Percentiles rank a stretch among this genome's conserved stretches.
These are phyloP conservation scores for Heteropelma amictum DNA, from an alignment of 2,888 invertebrate genomes.

Conservation along the genomic window DNA sequence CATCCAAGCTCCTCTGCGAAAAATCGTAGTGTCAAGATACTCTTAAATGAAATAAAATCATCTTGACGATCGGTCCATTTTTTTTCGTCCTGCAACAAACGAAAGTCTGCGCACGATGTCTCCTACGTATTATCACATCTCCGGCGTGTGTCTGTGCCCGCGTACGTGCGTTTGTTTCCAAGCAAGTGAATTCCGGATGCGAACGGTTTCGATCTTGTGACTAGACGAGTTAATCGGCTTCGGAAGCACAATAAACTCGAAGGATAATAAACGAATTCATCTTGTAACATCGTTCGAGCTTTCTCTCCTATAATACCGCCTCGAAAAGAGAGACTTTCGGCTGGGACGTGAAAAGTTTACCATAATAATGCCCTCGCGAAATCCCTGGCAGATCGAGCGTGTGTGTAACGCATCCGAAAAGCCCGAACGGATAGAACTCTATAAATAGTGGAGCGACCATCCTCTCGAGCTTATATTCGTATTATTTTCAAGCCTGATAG, in stretches of 20 bases:
- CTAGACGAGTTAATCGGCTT: slow-evolving; percentile 74
- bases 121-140: too few species aligned
- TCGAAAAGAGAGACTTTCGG: slow-evolving; percentile 34
- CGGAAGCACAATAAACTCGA: slow-evolving; percentile 74
- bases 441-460: slow-evolving; percentile 69
- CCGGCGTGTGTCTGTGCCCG: neutral
- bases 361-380: slow-evolving; percentile 59
- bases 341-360: slow-evolving; percentile 40
- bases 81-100: neutral
- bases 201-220: slow-evolving; percentile 64
- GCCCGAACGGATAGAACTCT: slow-evolving; percentile 72
- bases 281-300: slow-evolving; percentile 65
- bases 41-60: too few species aligned
- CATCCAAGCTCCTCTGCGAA: too few species aligned
- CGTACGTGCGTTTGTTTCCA: neutral
- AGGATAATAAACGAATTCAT: slow-evolving; percentile 74
- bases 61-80: neutral
- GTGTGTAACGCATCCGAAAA: slow-evolving; percentile 63
- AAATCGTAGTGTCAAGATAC: too few species aligned
- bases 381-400: slow-evolving; percentile 53
- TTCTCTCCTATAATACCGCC: slow-evolving; percentile 62
- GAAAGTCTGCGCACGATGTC: too few species aligned
- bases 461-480: slow-evolving; percentile 52
- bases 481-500: slow-evolving; percentile 52
- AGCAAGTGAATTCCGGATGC: slow-evolving; percentile 2